These are phyloP conservation scores for Antheraea pernyi DNA, from an alignment of 1,140 invertebrate species.

Conservation along the genomic window DNA sequence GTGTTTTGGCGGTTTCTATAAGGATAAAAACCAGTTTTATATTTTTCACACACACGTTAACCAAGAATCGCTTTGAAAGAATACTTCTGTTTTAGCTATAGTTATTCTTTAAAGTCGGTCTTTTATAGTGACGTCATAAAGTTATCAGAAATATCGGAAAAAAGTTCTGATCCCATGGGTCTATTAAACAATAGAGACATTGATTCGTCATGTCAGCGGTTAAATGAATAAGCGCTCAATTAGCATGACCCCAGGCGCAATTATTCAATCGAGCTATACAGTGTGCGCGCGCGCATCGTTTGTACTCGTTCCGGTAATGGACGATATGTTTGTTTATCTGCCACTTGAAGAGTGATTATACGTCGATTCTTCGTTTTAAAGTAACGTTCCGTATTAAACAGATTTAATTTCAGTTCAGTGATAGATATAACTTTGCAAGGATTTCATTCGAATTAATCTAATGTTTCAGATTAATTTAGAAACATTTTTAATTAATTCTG, in stretches of 20 bases:
- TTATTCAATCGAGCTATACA: slow-evolving; percentile 41
- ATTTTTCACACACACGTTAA: too few species aligned
- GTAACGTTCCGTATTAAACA: neutral
- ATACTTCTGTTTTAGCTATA: too few species aligned
- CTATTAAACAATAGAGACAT: slow-evolving; percentile 8
- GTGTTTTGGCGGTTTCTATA: too few species aligned
- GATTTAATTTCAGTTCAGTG: neutral
- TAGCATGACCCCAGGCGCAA: slow-evolving; percentile 49
- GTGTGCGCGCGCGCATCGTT: slow-evolving; percentile 21
- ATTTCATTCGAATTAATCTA: too few species aligned
- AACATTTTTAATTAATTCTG: too few species aligned
- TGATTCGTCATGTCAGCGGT: slow-evolving; percentile 14
- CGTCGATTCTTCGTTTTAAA: neutral
- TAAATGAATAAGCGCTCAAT: slow-evolving; percentile 35
- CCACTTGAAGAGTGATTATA: neutral
- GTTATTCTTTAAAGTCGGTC: too few species aligned
- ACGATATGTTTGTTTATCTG: neutral
- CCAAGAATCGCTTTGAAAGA: too few species aligned
- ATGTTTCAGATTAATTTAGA: too few species aligned
- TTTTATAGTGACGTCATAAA: too few species aligned
- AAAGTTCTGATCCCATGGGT: neutral
- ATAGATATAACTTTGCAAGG: neutral
- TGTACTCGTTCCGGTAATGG: slow-evolving; percentile 25
- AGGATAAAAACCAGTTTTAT: too few species aligned
- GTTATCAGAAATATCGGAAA: too few species aligned